These are phyloP conservation scores for Tuberolachnus salignus DNA, from an alignment of 2,888 invertebrate species.

Conservation along the genomic window DNA sequence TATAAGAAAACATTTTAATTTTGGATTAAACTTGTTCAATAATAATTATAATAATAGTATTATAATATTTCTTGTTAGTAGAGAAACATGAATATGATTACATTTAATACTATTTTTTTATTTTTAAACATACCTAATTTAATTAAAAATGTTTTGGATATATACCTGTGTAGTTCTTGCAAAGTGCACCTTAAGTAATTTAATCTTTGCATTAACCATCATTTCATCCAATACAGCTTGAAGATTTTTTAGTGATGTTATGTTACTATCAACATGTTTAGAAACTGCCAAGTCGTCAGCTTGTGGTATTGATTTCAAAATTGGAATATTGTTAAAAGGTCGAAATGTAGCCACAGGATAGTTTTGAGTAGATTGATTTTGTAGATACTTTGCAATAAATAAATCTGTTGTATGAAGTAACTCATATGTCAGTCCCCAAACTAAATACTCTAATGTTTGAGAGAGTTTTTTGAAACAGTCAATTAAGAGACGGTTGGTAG, in stretches of 20 bases:
- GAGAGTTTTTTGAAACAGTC: constrained; percentile 71
- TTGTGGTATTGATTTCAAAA: constrained; percentile 58
- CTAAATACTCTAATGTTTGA: constrained; percentile 74
- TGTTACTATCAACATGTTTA: constrained; percentile 64
- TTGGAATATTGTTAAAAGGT: constrained; percentile 59
- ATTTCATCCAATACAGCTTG: constrained; percentile 75
- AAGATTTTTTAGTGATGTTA: constrained; percentile 76
- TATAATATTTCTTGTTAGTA: not conserved
- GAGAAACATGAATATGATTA: not conserved
- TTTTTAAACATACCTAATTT: constrained; percentile 37
- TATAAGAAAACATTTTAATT: no score
- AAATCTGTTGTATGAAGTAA: constrained; percentile 80
- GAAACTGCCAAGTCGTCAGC: constrained; percentile 60
- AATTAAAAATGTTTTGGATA: constrained; percentile 66
- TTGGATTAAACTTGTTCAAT: no score
- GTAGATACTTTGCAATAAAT: constrained; percentile 77
- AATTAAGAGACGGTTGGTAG: constrained; percentile 78
- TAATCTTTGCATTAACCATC: constrained; percentile 76
- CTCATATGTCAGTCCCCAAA: constrained; percentile 84
- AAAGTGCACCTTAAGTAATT: constrained; percentile 81
- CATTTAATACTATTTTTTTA: not conserved
- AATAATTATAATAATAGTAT: not conserved
- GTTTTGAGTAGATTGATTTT: constrained; percentile 25
- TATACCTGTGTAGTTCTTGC: constrained; percentile 83
- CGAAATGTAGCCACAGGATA: constrained; percentile 35